Conservation (phyloP, 2,113 vertebrate species). For the Gasterosteus nipponicus region DNA sequence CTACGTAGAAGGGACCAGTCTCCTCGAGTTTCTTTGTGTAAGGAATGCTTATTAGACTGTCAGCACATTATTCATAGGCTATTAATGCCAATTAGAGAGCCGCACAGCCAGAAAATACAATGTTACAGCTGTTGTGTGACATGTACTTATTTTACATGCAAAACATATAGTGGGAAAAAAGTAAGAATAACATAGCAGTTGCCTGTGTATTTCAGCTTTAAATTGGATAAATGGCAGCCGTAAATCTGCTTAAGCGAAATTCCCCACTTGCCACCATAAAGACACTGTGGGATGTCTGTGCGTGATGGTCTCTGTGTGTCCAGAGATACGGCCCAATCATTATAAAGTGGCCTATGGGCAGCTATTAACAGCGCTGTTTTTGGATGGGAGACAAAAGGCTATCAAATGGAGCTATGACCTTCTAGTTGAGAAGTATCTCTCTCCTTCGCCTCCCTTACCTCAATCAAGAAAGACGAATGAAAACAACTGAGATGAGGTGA, state of each 20-base stretch:
- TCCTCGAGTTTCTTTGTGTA: neutral
- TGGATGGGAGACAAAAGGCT: slow-evolving; percentile 68
- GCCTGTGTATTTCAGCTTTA: slow-evolving; percentile 17
- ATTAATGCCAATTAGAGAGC: slow-evolving; percentile 6
- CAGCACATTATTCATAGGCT: neutral
- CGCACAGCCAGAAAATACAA: slow-evolving; percentile 1
- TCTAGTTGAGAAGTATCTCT: slow-evolving; percentile 59
- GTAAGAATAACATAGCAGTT: neutral
- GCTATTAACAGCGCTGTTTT: slow-evolving; percentile 71
- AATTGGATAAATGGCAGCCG: slow-evolving; percentile 25
- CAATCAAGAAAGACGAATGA: slow-evolving; percentile 46
- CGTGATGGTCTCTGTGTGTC: slow-evolving; percentile 47
- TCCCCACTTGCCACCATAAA: slow-evolving; percentile 40
- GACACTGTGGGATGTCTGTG: slow-evolving; percentile 26
- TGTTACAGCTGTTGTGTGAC: neutral
- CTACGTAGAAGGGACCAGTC: neutral
- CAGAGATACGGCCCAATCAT: slow-evolving; percentile 66
- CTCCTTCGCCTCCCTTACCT: slow-evolving; percentile 29
- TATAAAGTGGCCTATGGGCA: slow-evolving; percentile 67
- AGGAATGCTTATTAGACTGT: neutral
- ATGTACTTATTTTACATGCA: too few relatives aligned
- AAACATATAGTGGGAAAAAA: too few relatives aligned
- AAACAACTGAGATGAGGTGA: slow-evolving; percentile 40
- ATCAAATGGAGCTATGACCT: slow-evolving; percentile 68
- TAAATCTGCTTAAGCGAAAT: slow-evolving; percentile 30